Conservation (phyloP, 2,888 invertebrate genomes). For the Pimpla rufipes region DNA sequence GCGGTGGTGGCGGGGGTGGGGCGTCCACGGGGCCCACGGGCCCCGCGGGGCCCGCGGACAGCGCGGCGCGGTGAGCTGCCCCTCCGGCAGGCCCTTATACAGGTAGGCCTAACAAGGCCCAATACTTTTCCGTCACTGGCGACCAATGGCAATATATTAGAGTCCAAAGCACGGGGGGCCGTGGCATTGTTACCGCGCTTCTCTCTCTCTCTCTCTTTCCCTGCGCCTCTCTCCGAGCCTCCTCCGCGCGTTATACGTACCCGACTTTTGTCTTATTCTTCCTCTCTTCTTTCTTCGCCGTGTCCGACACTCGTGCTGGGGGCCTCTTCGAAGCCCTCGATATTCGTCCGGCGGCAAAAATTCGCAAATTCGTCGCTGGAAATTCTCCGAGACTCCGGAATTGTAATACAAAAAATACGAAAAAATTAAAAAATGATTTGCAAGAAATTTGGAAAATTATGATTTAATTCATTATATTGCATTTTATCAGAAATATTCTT, state of each 20-base stretch:
- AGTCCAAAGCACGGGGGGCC: conserved; percentile 84
- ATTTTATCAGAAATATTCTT: background rate
- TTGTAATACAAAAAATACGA: too few species aligned
- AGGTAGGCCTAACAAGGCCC: conserved; percentile 84
- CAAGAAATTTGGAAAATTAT: too few species aligned
- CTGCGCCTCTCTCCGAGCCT: conserved; percentile 66
- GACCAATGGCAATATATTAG: conserved; percentile 84
- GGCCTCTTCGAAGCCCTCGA: conserved; percentile 72
- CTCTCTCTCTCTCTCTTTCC: conserved; percentile 36
- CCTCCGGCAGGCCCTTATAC: conserved; percentile 81
- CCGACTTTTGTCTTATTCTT: conserved; percentile 79
- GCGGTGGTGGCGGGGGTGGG: conserved; percentile 59
- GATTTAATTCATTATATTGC: too few species aligned
- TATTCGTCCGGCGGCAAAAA: background rate
- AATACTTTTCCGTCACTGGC: conserved; percentile 83
- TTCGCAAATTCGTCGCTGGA: background rate
- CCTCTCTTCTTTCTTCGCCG: conserved; percentile 82
- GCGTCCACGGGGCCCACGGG: conserved; percentile 14
- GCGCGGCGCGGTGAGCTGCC: conserved; percentile 49
- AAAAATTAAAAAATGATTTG: too few species aligned
- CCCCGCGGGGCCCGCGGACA: conserved; percentile 48
- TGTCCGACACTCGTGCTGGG: conserved; percentile 79
- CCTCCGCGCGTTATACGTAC: conserved; percentile 72
- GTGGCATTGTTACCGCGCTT: conserved; percentile 80
- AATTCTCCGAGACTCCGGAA: too few species aligned